A percentile compares a stretch with the other conserved stretches of the same genome.
phyloP scores from a whole-genome alignment of 2,113 vertebrate species.

The Clinocottus analis region DNA sequence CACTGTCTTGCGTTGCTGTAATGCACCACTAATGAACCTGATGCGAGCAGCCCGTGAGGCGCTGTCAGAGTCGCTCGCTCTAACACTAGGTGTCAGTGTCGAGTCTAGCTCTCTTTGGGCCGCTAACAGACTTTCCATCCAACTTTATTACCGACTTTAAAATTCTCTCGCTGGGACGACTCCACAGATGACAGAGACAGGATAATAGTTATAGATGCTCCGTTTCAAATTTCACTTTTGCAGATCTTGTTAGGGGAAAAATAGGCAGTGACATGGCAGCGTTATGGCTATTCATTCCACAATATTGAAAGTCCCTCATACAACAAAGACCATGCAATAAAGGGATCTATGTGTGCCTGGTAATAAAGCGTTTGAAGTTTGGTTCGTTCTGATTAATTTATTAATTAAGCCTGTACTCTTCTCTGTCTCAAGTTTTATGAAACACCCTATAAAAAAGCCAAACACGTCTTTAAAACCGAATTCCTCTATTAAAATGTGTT shows the following conservation, averaged over 20 bases:
- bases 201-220: conserved; percentile 40
- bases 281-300: conserved; percentile 29
- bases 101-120: conserved; percentile 49
- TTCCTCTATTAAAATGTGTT: conserved; percentile 62
- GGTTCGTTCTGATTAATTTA: conserved; percentile 54
- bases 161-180: conserved; percentile 26
- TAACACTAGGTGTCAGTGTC: conserved; percentile 79
- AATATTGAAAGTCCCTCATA: conserved; percentile 44
- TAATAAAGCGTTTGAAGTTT: conserved; percentile 68
- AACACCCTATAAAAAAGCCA: conserved; percentile 70
- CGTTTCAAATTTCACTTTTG: conserved; percentile 37
- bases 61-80: conserved; percentile 6
- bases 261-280: conserved; percentile 13
- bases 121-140: conserved; percentile 32
- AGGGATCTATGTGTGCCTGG: conserved; percentile 32
- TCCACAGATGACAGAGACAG: conserved; percentile 44
- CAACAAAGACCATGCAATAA: conserved; percentile 55
- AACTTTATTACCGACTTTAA: conserved; percentile 37
- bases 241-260: conserved; percentile 35
- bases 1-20: conserved; percentile 40
- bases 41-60: conserved; percentile 3
- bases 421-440: conserved; percentile 64
- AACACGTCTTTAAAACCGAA: conserved; percentile 62
- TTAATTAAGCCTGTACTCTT: conserved; percentile 52
- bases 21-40: conserved; percentile 28